These are phyloP conservation scores for Dasyurus viverrinus DNA, from an alignment of 2,113 vertebrate species.

Conservation along the genomic window DNA sequence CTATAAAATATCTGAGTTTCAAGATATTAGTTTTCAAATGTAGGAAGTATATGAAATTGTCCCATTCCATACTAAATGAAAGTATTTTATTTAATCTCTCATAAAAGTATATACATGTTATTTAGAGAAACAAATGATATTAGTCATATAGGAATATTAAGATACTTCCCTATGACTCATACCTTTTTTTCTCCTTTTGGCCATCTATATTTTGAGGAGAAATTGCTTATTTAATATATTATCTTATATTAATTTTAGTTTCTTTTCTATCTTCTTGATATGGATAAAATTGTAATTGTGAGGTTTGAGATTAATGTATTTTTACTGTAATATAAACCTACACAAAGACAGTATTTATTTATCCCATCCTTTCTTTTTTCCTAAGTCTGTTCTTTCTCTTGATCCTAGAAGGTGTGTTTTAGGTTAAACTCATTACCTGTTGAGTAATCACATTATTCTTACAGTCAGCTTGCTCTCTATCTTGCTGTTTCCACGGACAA, in stretches of 20 bases:
- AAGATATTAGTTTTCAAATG: background rate
- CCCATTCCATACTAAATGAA: background rate
- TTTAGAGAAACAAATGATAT: conserved; percentile 23
- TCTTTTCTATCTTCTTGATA: background rate
- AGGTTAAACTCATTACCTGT: background rate
- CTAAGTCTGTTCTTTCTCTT: background rate
- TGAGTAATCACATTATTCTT: background rate
- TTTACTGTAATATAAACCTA: background rate
- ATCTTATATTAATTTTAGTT: background rate
- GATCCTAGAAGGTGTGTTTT: background rate
- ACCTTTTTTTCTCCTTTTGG: background rate
- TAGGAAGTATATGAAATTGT: background rate
- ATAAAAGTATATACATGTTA: background rate
- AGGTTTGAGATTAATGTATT: background rate
- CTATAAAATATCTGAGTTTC: background rate
- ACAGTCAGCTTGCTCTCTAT: background rate
- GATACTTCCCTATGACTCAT: background rate
- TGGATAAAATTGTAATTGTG: background rate
- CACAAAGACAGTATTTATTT: background rate
- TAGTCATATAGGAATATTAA: background rate
- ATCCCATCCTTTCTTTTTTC: background rate
- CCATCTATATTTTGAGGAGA: background rate
- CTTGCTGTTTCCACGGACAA: background rate
- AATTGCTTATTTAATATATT: background rate
- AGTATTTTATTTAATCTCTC: background rate